Evolutionary conservation across 2,113 vertebrate species (phyloP), one percentile per base, ranked within the genome.

Genomic region (Seriola dumerili): DNA sequence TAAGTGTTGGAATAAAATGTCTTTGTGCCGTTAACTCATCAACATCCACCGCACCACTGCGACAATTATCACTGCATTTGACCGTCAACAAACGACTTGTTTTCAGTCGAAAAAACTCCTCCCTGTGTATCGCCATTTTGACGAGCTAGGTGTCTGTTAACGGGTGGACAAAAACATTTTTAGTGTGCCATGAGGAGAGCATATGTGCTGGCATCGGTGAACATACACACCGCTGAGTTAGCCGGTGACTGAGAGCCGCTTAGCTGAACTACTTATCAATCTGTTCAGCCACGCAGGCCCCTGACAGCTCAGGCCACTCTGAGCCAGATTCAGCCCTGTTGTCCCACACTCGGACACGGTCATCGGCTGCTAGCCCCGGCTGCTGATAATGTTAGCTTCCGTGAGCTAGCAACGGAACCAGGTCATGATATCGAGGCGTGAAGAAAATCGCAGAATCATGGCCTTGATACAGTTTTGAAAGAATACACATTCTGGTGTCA

Each of bases 91-190:
- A 86, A 80, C 44, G 57, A 86, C 80, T 89, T 90, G 88, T 92
- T 93, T 90, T 90, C 84, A 84, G 59, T 78, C 74, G 59, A 17
- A 42, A 29, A 50, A 89, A 93, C 94, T 93, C 94, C 95, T 94
- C 94, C 94, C 92, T 77, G 83, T 52, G 69, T 89, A 91, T 91
- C 95, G 95, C 95, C 95, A 96, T 95, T 95, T 96, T 96, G 95
- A 88, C 84, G 78, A 72, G 63, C 81, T 81, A 8, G 34, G 40
- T 58, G 77, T 79, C 55, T 46, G 67, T 90, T 73, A 55, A 81
- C 52, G 25, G 67, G 25, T 50, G 86, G 62, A 90, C 85, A 81
- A 81, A 83, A 85, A 89, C 61, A 80, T 40, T 70, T 72, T 76
- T 50, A 59, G 2, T 54, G 48, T 78, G 80, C 38, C 72, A 63